Base-by-base conservation (phyloP, 1,140 invertebrate genomes). In the Bombus waltoni region DNA sequence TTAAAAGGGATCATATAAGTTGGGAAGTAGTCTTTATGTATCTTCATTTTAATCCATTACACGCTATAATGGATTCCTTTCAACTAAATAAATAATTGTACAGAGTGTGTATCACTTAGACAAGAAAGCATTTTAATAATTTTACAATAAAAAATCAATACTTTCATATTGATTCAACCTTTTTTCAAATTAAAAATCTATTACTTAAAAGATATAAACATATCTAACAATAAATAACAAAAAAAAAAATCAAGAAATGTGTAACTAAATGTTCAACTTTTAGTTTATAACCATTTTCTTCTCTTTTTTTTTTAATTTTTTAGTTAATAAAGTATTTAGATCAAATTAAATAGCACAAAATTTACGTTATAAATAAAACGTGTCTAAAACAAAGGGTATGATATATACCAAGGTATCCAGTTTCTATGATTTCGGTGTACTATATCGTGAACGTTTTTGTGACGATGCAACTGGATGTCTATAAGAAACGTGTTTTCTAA, bases 401-500 rank as follows among this genome's bases (percentile, higher is more conserved):
- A 83, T 65, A 71, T 44, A 65, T 71, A 83, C 66, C 70, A 81
- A 85, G 59, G 72, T 89, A 68, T 89, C 76, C 73, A 57, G 59
- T 38, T 78, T 84, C 76, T 93, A 91, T 78, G 90, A 88, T 86
- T 94, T 94, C 8, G 93, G 81, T 62, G 91, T 87, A 81, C 73
- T 94, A 75, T 94, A 95, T 71, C 94, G 91, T 79, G 92, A 91
- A 88, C 94, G 93, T 89, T 95, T 95, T 80, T 95, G 95, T 4
- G 94, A 92, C 18, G 94, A 90, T 13, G 94, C 93, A 18, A 96
- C 96, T 6, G 97, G 97, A 94, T 98, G 98, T 86, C 97, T 96
- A 91, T 98, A 98, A 3, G 98, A 98, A 38, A 98, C 97, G 91
- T 98, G 98, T 93, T 98, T 98, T 75, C 98, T 96, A 62, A 98